Conservation (phyloP, 2,888 invertebrate genomes). For the Cephus nigrinus region DNA sequence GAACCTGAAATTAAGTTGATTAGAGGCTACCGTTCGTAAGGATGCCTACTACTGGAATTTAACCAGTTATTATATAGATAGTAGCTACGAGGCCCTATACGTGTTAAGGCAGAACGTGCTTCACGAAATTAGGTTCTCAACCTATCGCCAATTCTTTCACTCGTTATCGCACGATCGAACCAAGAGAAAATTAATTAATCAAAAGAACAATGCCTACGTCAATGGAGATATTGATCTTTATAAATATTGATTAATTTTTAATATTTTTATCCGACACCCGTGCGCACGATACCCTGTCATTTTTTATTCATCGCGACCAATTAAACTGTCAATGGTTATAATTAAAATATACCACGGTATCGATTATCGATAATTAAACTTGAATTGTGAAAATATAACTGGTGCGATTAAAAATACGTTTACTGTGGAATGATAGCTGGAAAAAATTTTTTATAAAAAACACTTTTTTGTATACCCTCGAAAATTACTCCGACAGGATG, state of each 20-base stretch:
- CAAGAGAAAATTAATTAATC: background rate
- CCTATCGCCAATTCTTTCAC: conserved; percentile 1
- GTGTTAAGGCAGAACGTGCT: conserved; percentile 39
- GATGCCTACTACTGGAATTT: conserved; percentile 66
- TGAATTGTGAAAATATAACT: background rate
- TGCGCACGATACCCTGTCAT: background rate
- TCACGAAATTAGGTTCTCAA: conserved; percentile 44
- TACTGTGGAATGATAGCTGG: background rate
- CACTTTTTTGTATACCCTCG: background rate
- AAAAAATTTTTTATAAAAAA: background rate
- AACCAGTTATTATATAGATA: conserved; percentile 64
- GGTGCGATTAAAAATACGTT: background rate
- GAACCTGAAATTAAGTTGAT: conserved; percentile 65
- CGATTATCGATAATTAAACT: too few species aligned
- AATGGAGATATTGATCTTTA: background rate
- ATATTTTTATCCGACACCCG: background rate
- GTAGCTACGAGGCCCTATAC: conserved; percentile 30
- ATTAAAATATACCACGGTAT: too few species aligned
- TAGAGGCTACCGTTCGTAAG: conserved; percentile 66
- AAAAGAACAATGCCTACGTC: background rate
- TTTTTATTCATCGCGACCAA: background rate
- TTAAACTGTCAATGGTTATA: background rate
- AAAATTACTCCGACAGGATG: background rate
- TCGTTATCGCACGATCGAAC: background rate
- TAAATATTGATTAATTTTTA: background rate